Evolutionary conservation across 2,888 invertebrate species (phyloP), one percentile per base, ranked within the genome.

Genomic region (Nasonia oneida): DNA sequence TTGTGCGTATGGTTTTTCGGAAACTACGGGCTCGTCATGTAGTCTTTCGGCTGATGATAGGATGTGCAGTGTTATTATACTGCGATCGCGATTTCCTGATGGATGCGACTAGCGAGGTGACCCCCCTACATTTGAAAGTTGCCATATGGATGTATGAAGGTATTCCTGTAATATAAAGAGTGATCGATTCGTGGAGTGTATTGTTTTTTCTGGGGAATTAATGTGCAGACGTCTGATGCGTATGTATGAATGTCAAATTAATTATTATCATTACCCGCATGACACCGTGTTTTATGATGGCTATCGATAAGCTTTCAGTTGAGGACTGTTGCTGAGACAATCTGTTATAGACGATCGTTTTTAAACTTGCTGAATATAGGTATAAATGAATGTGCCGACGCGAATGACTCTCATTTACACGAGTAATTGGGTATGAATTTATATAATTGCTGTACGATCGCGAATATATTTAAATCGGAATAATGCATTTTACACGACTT

Each of bases 211-310:
- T 23, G 53, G 3, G 4, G 12, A 29, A 23, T 64, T 64, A 61
- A 8, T 64, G 0, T 23, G 10, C 18, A 29, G 61, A 29, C 29
- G 23, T 23, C 61, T 64, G 23, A 23, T 64, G 61, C 53, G 5
- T 18, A 15, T 10, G 42, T 6, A 6, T 39, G 10, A 10, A 10
- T 3, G n/a, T 61, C 23, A 64, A 64, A 64, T 64, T 64, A 64
- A 64, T 64, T 64, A 64, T 64, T 10, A 64, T 64, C 64, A 64
- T 64, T 64, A 23, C 64, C 64, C 29, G 64, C 64, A 64, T 64
- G 64, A 64, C 23, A 10, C 23, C 10, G 64, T 64, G 10, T 23
- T 64, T 64, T 29, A 64, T 23, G 23, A 23, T 23, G 12, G 64
- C 23, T 23, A 64, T 64, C 23, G 23, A 64, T 64, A 23, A 23